phyloP scores from a whole-genome alignment of 2,113 vertebrate genomes.

The Mesocricetus auratus region DNA sequence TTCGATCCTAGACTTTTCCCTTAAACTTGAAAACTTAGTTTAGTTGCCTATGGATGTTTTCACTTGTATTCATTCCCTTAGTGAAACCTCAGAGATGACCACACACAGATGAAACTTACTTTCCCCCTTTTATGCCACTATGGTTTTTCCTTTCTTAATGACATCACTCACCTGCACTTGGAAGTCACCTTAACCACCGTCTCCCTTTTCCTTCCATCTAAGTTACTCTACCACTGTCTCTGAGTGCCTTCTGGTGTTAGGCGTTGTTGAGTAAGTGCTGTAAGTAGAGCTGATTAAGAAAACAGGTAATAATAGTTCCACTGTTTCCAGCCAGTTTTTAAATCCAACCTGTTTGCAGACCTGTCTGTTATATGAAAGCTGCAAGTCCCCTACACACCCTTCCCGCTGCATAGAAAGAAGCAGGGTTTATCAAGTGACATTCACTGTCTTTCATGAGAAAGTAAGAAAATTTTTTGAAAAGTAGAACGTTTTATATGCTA shows the following conservation, averaged over 20 bases:
- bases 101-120: background rate
- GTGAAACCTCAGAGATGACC: background rate
- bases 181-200: background rate
- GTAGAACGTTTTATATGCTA: background rate
- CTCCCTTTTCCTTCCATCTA: slow-evolving; percentile 15
- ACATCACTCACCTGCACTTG: background rate
- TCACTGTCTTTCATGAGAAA: slow-evolving; percentile 36
- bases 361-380: background rate
- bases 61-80: background rate
- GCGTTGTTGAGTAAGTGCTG: background rate
- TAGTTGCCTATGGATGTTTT: background rate
- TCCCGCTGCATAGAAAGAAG: background rate
- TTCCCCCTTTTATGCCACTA: background rate
- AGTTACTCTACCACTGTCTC: background rate
- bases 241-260: background rate
- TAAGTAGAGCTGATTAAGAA: background rate
- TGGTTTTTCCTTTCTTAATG: background rate
- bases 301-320: slow-evolving; percentile 13
- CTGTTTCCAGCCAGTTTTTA: background rate
- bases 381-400: slow-evolving; percentile 42
- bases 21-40: slow-evolving; percentile 5
- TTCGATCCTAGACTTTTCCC: background rate
- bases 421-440: slow-evolving; percentile 20
- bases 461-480: background rate
- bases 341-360: slow-evolving; percentile 19